A percentile compares a stretch with the other conserved stretches of the same genome.
phyloP scores from a whole-genome alignment of 2,113 vertebrate genomes.

The Panthera uncia region DNA sequence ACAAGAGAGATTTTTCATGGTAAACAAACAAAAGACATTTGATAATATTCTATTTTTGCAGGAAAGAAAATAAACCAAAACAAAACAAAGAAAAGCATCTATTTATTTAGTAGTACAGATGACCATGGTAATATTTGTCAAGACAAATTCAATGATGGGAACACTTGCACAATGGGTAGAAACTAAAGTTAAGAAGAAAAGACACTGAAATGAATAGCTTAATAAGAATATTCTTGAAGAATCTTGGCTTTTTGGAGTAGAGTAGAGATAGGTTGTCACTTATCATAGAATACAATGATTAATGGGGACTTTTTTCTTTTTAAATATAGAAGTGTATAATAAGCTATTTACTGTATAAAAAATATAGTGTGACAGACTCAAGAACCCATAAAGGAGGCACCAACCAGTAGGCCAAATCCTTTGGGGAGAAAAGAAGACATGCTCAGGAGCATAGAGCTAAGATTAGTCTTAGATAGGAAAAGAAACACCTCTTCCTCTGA shows the following conservation, averaged over 20 bases:
- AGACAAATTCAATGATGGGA: neutral
- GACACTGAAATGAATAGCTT: neutral
- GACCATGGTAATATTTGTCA: neutral
- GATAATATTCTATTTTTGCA: neutral
- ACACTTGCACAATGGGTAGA: neutral
- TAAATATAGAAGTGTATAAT: neutral
- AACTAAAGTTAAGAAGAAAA: neutral
- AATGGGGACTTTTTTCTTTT: neutral
- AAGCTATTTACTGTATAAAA: neutral
- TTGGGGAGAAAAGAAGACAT: neutral
- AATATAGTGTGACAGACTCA: neutral
- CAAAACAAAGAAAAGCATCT: neutral
- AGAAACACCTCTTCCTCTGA: neutral
- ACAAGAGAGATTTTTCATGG: neutral
- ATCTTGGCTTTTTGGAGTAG: neutral
- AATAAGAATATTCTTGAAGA: neutral
- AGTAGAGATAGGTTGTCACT: neutral
- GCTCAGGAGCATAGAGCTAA: neutral
- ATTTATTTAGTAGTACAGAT: neutral
- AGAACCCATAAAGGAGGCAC: neutral
- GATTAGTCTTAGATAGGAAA: neutral
- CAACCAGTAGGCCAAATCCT: neutral
- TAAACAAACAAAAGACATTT: neutral
- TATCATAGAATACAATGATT: neutral
- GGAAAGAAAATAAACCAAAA: neutral